Evolutionary conservation across 1,140 invertebrate species (phyloP).

Genomic region (Plodia interpunctella): DNA sequence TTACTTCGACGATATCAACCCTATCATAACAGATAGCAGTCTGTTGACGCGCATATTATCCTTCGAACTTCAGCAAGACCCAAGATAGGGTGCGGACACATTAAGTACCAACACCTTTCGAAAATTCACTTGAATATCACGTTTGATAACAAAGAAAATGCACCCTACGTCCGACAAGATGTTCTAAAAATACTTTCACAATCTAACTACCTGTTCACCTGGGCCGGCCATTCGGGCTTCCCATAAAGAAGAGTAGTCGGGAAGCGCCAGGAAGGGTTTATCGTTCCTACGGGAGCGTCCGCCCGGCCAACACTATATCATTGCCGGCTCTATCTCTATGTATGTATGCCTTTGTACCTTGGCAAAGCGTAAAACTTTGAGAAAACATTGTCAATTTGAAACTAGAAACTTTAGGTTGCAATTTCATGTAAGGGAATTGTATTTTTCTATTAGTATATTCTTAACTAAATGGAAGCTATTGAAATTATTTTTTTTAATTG

Average conservation of each 20-base stretch:
- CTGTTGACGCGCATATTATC: neutral
- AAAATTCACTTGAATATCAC: conserved; percentile 54
- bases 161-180: conserved; percentile 68
- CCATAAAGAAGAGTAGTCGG: conserved; percentile 75
- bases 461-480: too few relatives aligned
- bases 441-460: too few relatives aligned
- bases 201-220: conserved; percentile 73
- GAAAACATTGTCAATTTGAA: conserved; percentile 51
- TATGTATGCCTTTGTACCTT: conserved; percentile 53
- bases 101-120: conserved; percentile 50
- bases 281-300: conserved; percentile 69
- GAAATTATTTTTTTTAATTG: too few relatives aligned
- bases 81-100: conserved; percentile 34
- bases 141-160: conserved; percentile 74
- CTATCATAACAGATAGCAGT: neutral
- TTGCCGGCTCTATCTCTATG: conserved; percentile 65
- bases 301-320: conserved; percentile 73
- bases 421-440: neutral
- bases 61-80: neutral
- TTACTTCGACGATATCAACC: neutral
- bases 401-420: neutral
- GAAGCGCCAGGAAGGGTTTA: conserved; percentile 72
- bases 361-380: conserved; percentile 44
- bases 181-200: conserved; percentile 75
- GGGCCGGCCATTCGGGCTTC: conserved; percentile 68